Percentiles rank a stretch among this genome's conserved stretches.
Evolutionary conservation across 2,113 vertebrate species (phyloP).

Genomic region (Paracanthobrama guichenoti): DNA sequence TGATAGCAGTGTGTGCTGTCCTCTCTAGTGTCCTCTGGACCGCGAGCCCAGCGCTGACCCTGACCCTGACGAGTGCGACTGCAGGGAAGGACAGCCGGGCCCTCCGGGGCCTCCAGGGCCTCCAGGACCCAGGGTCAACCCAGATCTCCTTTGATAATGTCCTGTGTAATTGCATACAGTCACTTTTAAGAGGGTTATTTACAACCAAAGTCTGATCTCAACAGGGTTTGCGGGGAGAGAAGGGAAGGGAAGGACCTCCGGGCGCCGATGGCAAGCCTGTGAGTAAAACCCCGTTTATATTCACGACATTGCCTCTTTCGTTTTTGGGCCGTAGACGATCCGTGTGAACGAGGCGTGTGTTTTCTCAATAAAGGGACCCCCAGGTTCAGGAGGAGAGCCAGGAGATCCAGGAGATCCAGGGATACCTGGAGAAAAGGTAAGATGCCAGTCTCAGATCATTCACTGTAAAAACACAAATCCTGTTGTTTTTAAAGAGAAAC

Average conservation of each 20-base stretch:
- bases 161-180: not conserved
- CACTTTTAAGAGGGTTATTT: not conserved
- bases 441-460: not conserved
- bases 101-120: slow-evolving; percentile 65
- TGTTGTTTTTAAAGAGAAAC: too few relatives aligned
- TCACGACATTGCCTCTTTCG: not conserved
- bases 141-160: not conserved
- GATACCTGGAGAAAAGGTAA: slow-evolving; percentile 67
- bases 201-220: not conserved
- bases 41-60: slow-evolving; percentile 58
- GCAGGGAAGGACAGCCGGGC: slow-evolving; percentile 60
- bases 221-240: slow-evolving; percentile 73
- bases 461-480: too few relatives aligned
- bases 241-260: slow-evolving; percentile 67
- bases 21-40: slow-evolving; percentile 74
- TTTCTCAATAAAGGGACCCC: slow-evolving; percentile 61
- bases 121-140: slow-evolving; percentile 63
- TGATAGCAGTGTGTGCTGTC: not conserved
- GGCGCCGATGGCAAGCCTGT: slow-evolving; percentile 76
- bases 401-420: slow-evolving; percentile 66
- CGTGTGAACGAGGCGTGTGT: not conserved
- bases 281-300: slow-evolving; percentile 59
- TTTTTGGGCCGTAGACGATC: too few relatives aligned
- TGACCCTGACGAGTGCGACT: slow-evolving; percentile 68
- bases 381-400: slow-evolving; percentile 61